Base-by-base conservation (phyloP, 2,113 vertebrate species). In the Dicaeum eximium region DNA sequence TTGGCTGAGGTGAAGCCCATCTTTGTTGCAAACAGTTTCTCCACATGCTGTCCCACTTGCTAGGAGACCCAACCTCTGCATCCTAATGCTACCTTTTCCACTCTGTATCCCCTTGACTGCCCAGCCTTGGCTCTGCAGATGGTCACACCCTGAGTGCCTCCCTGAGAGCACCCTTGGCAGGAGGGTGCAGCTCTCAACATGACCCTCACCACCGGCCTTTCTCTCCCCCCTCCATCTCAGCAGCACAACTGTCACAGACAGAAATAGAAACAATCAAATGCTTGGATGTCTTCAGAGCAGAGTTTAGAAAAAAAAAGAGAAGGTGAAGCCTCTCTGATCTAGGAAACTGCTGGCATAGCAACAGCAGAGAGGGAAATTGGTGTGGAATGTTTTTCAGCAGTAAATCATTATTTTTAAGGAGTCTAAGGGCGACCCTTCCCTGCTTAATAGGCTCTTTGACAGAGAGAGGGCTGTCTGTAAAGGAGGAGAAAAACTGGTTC, bases 151-250 rank as follows among this genome's bases (percentile, higher is more conserved):
- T 1, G 0, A 3, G 2, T 44, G 13, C 11, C 25, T 28, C 50
- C 1, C 1, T 7, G 5, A 42, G 12, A 82, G 20, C 61, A 13
- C 3, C 16, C 23, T 45, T 0, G 0, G 31, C 10, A 2, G 0
- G 3, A 70, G 8, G 5, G 6, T 17, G 18, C 62, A 53, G 50
- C n/a, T 20, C 11, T 8, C 48, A 47, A 5, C 1, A 11, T 0
- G 2, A 33, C 13, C 4, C 2, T 1, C 27, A 15, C 17, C 7
- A 47, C 22, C 10, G 15, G 28, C 22, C 42, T 31, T n/a, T 38
- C 40, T 45, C 61, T 66, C 22, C 58, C 25, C 10, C 8, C 54
- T 69, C 33, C 40, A 44, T 8, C 30, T 53, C 45, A 61, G 60
- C 42, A 65, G 50, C 58, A 54, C 11, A 37, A 42, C 18, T 28